Base-by-base conservation (phyloP, 2,113 vertebrate genomes). In the Lagopus leucura region DNA sequence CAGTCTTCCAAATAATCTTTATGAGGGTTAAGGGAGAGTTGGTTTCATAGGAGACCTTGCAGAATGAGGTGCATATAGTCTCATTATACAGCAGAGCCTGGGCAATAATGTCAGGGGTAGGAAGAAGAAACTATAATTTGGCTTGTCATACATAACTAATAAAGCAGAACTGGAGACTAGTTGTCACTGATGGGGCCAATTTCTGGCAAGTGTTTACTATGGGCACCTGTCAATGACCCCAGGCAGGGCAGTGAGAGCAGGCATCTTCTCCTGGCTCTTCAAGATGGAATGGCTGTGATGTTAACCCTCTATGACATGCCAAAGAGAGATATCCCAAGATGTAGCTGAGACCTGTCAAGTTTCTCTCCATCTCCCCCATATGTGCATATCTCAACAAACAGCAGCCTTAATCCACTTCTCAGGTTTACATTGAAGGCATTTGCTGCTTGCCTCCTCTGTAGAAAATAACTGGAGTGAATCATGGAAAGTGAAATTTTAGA, bases 61-160 rank as follows among this genome's bases (percentile, higher is more conserved):
- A 79, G 78, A 81, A 54, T 0, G 3, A 83, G 61, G 40, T 61
- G 12, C 0, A 2, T 21, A 3, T 30, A 77, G 58, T 32, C 83
- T 95, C 78, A 93, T 95, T 95, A 94, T 72, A 77, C 81, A 85
- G 64, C 64, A 8, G 74, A 87, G 75, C 54, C 90, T 69, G 75
- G 58, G 52, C 78, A 90, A 28, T 32, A 50, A 58, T 25, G 50
- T 77, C 74, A 69, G 38, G 43, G 17, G 4, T 7, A 69, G 43
- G 64, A 69, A 91, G 52, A 48, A 0, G 8, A 90, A 10, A 21
- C 66, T 83, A 74, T 69, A 20, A 36, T 93, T 87, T 93, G 86
- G 85, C 86, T 88, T 79, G 77, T 90, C 73, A 80, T 50, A 66
- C 88, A 91, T 21, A 82, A 70, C 77, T 90, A 86, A 94, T 71